Evolutionary conservation across 2,113 vertebrate species (phyloP), one percentile per base, ranked within the genome.

Genomic region (Corvus hawaiiensis): DNA sequence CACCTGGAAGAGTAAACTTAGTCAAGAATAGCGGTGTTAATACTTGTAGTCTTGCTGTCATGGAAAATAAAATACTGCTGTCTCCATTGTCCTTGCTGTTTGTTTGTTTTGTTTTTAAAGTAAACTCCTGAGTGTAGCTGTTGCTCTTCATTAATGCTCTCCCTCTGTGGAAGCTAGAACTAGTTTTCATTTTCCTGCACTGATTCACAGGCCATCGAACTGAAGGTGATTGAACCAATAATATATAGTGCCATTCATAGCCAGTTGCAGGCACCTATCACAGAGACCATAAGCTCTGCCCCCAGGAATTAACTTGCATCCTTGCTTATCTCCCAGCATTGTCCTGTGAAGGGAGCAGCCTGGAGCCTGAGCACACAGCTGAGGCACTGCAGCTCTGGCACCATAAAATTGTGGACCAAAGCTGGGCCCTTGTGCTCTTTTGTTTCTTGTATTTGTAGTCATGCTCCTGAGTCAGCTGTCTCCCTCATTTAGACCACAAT

Each of bases 21-120:
- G 20, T 64, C 9, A 58, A 58, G 19, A 32, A 12, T 23, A 46
- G 55, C 28, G 7, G 24, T 72, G 33, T 49, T 87, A 35, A 56
- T 90, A 52, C 32, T 64, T 91, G 23, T 37, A 62, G 49, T 62
- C 18, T 71, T 91, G 26, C 27, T 89, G 32, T 90, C 11, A 20
- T 64, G n/a, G 37, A 76, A 92, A 96, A 96, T 96, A 95, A 96
- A 96, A 27, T 67, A 43, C 33, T 72, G 23, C 7, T 94, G 33
- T 87, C 16, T 82, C 48, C 7, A 3, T 93, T 89, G 66, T 72
- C 46, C 10, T 71, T 87, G 51, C 61, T 87, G 48, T 68, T 89
- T 63, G 32, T 49, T 75, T 81, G 14, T 35, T 82, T 75, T 64
- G 22, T 56, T 61, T 82, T 58, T 51, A 8, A 46, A 56, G 61